phyloP scores from a whole-genome alignment of 2,888 invertebrate genomes.

The Athripsodes cinereus region DNA sequence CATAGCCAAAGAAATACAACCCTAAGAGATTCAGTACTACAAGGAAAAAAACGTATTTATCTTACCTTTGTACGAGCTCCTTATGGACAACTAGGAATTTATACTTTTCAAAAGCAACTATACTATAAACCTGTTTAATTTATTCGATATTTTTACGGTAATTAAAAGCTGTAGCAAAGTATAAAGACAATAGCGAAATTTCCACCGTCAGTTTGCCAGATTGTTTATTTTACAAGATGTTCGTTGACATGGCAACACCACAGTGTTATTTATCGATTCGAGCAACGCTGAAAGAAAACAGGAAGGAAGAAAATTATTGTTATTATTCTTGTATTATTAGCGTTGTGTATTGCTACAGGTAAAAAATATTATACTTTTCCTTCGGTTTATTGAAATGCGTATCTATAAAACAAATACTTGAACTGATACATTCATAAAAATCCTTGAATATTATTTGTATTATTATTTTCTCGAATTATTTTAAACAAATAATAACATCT shows the following conservation, averaged over 20 bases:
- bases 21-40: neutral
- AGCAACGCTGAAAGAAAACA: neutral
- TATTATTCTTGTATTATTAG: too few species aligned
- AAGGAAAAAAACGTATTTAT: neutral
- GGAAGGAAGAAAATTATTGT: neutral
- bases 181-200: slow-evolving; percentile 45
- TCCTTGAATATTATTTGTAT: too few species aligned
- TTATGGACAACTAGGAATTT: neutral
- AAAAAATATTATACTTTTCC: too few species aligned
- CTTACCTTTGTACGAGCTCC: neutral
- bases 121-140: neutral
- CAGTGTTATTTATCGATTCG: slow-evolving; percentile 40
- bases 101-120: neutral
- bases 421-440: too few species aligned
- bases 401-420: too few species aligned
- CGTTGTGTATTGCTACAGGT: too few species aligned
- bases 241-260: slow-evolving; percentile 45
- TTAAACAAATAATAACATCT: too few species aligned
- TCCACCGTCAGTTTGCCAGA: slow-evolving; percentile 43
- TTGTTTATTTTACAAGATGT: slow-evolving; percentile 55
- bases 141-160: slow-evolving; percentile 45
- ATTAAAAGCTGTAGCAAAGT: slow-evolving; percentile 51
- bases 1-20: neutral
- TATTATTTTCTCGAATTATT: too few species aligned
- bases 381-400: too few species aligned